Evolutionary conservation across 2,888 invertebrate genomes (phyloP), one percentile per base, ranked within the genome.

Genomic region (Polydrusus cervinus): DNA sequence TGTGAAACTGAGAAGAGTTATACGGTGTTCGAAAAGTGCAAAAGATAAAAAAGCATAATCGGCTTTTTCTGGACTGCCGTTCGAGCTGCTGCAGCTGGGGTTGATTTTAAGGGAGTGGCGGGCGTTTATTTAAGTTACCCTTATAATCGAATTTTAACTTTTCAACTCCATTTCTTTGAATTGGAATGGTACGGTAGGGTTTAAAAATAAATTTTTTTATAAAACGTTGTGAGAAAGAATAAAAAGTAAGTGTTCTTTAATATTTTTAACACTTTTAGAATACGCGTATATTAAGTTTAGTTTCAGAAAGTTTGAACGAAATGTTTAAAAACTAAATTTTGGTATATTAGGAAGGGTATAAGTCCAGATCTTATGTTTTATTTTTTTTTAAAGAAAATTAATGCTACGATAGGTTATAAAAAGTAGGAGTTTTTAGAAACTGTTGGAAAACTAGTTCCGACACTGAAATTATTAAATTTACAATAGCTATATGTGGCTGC

Each of bases 1-100:
- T 64, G 65, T 65, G 65, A 62, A 71, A 71, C 65, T 71, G 64
- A 38, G 51, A 67, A 71, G 57, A 71, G 71, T 71, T 71, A 71
- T 69, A 25, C 60, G n/a, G 43, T 60, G 43, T 60, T 60, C 20
- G 60, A 45, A 68, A n/a, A 60, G 61, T 61, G 30, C 55, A 69
- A 69, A 61, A 47, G 69, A 47, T 66, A 60, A 60, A 60, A 60
- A 60, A 60, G 38, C 57, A 60, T 60, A 60, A 60, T 60, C 57
- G 57, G 57, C 57, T 60, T 60, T 60, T 60, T 60, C 57, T 60
- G 57, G 57, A 60, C 57, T 38, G 57, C 57, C 25, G 57, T 60
- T 60, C 57, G 38, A 60, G 57, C 57, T 55, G 57, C 38, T 60
- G 57, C 57, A 60, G 57, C 57, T 60, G 57, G 57, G 57, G 57